Conservation (phyloP, 2,113 vertebrate genomes). For the Rhipidura dahli region DNA sequence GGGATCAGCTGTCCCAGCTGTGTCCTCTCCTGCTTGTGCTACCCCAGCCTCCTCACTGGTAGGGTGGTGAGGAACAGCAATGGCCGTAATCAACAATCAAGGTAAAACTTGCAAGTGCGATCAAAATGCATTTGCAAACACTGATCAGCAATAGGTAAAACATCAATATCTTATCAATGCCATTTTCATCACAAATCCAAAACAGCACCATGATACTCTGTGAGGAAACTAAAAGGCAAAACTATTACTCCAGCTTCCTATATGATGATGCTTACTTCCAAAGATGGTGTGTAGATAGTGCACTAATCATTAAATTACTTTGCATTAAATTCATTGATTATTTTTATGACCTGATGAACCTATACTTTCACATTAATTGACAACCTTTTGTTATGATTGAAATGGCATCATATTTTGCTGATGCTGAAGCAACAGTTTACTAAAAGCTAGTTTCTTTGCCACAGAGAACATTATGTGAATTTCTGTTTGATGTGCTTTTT, state of each 20-base stretch:
- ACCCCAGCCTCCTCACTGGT: rapidly evolving
- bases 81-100: not conserved
- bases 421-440: not conserved
- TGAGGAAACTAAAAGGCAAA: not conserved
- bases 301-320: not conserved
- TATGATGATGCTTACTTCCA: not conserved
- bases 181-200: not conserved
- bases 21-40: not conserved
- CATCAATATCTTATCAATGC: not conserved
- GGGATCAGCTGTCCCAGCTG: not conserved
- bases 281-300: not conserved
- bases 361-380: not conserved
- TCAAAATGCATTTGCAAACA: not conserved
- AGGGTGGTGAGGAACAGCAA: not conserved
- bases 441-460: not conserved
- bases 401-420: not conserved
- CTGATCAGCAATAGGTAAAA: not conserved
- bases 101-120: not conserved
- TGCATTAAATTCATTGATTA: not conserved
- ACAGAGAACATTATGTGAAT: not conserved
- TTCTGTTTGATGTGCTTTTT: not conserved
- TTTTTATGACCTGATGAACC: not conserved
- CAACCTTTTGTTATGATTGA: not conserved
- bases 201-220: not conserved
- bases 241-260: not conserved